Evolutionary conservation across 2,797 vertebrate genomes (phyloP).

Genomic region (Chrosomus eos): DNA sequence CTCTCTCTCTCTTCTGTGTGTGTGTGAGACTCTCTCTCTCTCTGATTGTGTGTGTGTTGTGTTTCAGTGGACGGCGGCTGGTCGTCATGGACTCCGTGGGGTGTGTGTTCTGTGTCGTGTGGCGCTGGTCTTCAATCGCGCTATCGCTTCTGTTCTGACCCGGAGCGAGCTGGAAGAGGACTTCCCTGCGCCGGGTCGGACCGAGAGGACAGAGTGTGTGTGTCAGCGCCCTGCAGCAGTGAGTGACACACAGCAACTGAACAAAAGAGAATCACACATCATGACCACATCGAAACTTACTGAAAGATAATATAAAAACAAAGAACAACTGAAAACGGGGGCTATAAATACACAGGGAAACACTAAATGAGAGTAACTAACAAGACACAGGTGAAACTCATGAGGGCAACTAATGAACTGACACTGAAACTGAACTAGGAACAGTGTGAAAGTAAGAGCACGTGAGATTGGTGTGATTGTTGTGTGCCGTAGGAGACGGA

Average conservation of each 20-base stretch:
- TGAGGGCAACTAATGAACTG: too few species aligned
- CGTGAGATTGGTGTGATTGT: neutral
- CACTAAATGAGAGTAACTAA: too few species aligned
- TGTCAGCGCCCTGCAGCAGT: slow-evolving; percentile 75
- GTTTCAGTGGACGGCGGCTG: slow-evolving; percentile 74
- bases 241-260: slow-evolving; percentile 61
- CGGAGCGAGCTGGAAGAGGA: slow-evolving; percentile 67
- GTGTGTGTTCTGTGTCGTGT: slow-evolving; percentile 83
- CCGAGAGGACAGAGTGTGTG: slow-evolving; percentile 82
- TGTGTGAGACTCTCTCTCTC: neutral
- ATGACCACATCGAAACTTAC: too few species aligned
- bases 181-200: slow-evolving; percentile 79
- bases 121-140: slow-evolving; percentile 80
- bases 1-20: slow-evolving; percentile 57
- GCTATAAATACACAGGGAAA: too few species aligned
- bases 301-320: too few species aligned
- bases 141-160: slow-evolving; percentile 83
- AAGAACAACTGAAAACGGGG: too few species aligned
- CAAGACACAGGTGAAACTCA: too few species aligned
- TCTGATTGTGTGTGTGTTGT: slow-evolving; percentile 55
- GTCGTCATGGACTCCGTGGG: slow-evolving; percentile 89
- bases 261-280: neutral
- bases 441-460: neutral
- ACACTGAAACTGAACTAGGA: too few species aligned
- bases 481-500: slow-evolving; percentile 71